Evolutionary conservation across 2,797 vertebrate species (phyloP), one percentile per base, ranked within the genome.

Genomic region (Tympanoctomys barrerae): DNA sequence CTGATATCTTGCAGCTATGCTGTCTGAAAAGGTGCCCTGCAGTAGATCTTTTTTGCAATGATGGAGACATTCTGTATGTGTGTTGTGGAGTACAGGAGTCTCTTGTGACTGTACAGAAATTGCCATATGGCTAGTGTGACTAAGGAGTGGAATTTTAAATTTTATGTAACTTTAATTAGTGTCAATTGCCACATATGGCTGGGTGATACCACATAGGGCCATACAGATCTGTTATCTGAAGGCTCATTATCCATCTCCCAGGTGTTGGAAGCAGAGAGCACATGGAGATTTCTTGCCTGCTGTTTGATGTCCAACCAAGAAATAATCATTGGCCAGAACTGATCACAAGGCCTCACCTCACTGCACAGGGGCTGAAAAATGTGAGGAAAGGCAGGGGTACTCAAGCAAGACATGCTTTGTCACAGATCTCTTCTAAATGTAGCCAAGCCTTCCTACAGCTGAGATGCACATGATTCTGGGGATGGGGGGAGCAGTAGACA

Each of bases 81-180:
- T 8, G 39, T 16, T 16, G 3, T 46, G 13, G 7, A 4, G 6
- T 22, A 33, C 4, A 24, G 19, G 57, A 9, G 85, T 61, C 36
- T 18, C 3, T 3, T 24, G n/a, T 33, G 21, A 24, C 81, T 75
- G 4, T 14, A 3, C 12, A 77, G 86, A 86, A 57, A 46, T 82
- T 49, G 64, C 93, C 77, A 81, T 62, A 46, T 13, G 68, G 68
- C 24, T 78, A 64, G 14, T n/a, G 49, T 87, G 59, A 89, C 49
- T 39, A 87, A 90, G 64, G 39, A 78, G 73, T 36, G 61, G 11
- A 64, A 81, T 81, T 94, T 94, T 75, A 85, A 86, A 91, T 92
- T 81, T 88, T 6, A 36, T 70, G 93, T 94, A 13, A 70, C 79
- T 71, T 62, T n/a, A 54, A 61, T 14, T n/a, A 54, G 80, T 64